These are phyloP conservation scores for Metellina segmentata DNA, from an alignment of 2,888 invertebrate species.

Conservation along the genomic window DNA sequence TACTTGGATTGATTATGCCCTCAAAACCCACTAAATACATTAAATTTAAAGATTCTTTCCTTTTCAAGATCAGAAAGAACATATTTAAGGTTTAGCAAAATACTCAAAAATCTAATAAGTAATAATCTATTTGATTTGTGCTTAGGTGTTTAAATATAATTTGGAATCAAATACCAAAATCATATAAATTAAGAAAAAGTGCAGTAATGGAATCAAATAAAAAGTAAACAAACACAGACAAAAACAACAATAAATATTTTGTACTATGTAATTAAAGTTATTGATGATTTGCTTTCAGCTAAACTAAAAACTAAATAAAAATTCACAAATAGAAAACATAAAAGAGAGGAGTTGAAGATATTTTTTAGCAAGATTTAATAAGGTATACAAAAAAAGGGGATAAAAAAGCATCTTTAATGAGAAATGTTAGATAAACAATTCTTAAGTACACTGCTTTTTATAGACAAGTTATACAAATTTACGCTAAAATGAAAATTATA, in stretches of 20 bases:
- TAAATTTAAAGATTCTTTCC: too few relatives aligned
- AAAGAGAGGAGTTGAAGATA: background rate
- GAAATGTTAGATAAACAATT: background rate
- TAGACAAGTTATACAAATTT: background rate
- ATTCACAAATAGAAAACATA: background rate
- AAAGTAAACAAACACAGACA: background rate
- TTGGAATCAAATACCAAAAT: background rate
- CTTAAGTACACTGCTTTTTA: constrained; percentile 1
- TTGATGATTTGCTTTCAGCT: background rate
- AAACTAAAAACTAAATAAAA: background rate
- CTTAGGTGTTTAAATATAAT: background rate
- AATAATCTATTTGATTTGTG: too few relatives aligned
- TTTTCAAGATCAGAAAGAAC: too few relatives aligned
- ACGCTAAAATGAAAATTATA: background rate
- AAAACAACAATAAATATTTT: background rate
- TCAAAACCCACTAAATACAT: too few relatives aligned
- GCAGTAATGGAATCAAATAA: background rate
- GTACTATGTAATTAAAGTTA: background rate
- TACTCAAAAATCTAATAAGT: background rate
- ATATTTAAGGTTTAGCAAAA: background rate
- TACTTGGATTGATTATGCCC: too few relatives aligned
- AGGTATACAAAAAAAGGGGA: background rate
- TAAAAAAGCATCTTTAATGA: background rate
- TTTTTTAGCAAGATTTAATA: background rate
- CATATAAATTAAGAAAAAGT: background rate